Evolutionary conservation across 2,888 invertebrate species (phyloP).

Genomic region (Nomada ferruginata): DNA sequence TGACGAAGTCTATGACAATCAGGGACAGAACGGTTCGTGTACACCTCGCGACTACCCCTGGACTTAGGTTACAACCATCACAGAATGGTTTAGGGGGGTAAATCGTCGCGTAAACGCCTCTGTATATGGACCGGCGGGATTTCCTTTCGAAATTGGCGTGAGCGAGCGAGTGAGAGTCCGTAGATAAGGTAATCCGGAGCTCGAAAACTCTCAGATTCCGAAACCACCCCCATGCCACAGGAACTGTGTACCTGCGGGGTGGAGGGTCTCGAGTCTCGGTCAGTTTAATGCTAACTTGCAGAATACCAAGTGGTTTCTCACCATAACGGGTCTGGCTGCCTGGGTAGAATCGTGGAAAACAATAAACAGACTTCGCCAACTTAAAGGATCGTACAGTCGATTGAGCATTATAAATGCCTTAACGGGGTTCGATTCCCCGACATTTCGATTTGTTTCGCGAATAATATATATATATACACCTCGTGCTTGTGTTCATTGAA

Average conservation of each 20-base stretch:
- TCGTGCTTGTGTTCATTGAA: conserved; percentile 63
- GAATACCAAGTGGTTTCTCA: conserved; percentile 38
- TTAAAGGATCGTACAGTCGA: conserved; percentile 52
- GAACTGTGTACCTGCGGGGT: conserved; percentile 59
- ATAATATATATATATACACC: conserved; percentile 38
- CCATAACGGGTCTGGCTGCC: neutral
- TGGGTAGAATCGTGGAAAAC: conserved; percentile 67
- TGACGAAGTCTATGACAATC: conserved; percentile 19
- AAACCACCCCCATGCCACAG: conserved; percentile 61
- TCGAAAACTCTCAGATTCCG: conserved; percentile 73
- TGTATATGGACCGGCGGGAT: conserved; percentile 73
- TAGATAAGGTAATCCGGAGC: conserved; percentile 83
- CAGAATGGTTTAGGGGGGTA: conserved; percentile 59
- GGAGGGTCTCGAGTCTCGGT: conserved; percentile 33
- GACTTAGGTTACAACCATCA: conserved; percentile 50
- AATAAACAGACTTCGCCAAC: conserved; percentile 74
- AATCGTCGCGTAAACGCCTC: conserved; percentile 76
- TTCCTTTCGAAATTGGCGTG: conserved; percentile 74
- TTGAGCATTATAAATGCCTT: conserved; percentile 49
- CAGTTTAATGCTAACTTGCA: conserved; percentile 57
- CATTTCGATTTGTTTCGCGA: conserved; percentile 51
- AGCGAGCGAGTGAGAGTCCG: conserved; percentile 79
- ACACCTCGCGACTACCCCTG: conserved; percentile 64
- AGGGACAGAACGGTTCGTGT: conserved; percentile 54
- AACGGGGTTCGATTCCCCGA: conserved; percentile 31